Evolutionary conservation across 2,797 vertebrate genomes (phyloP), one percentile per base, ranked within the genome.

Genomic region (Semaprochilodus insignis): DNA sequence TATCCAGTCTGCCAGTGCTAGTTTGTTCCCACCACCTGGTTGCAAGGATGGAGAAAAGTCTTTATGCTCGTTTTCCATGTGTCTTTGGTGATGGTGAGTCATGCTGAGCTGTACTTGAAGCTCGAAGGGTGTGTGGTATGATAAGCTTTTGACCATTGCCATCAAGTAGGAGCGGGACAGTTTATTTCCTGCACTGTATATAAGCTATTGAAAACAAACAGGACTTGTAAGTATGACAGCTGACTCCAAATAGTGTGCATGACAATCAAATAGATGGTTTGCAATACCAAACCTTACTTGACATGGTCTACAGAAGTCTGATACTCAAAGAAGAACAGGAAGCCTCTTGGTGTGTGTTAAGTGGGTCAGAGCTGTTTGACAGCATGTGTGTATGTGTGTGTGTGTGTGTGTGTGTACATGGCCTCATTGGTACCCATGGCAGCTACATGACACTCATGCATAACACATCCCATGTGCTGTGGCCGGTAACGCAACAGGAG

Each of bases 391-490:
- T 31, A 1, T 31, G 31, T 69, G 78, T 44, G 44, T 62, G 63
- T 25, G 63, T 25, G 40, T 2, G 7, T 57, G 4, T 10, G 23
- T 54, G 31, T 78, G 59, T 36, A 34, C 10, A 7, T 55, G 44
- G 14, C 54, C 57, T 93, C 87, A 90, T 90, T 91, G 86, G 77
- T 89, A 92, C 89, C 85, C 88, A 87, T 80, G 82, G 72, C 86
- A 90, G 85, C 88, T 88, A 27, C 51, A 75, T 36, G 54, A 85
- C 54, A 76, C 80, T 89, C 82, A 91, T 90, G 87, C 80, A 90
- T 90, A 92, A 90, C 83, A 34, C 90, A 88, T 81, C 34, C 71
- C 85, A 89, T 85, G 88, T 17, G 83, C 62, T 63, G 75, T 87
- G 87, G 80, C 82, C 85, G 83, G 52, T 84, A 86, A 83, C 86